These are phyloP conservation scores for Patella ulyssiponensis DNA, from an alignment of 2,888 invertebrate species.

Conservation along the genomic window DNA sequence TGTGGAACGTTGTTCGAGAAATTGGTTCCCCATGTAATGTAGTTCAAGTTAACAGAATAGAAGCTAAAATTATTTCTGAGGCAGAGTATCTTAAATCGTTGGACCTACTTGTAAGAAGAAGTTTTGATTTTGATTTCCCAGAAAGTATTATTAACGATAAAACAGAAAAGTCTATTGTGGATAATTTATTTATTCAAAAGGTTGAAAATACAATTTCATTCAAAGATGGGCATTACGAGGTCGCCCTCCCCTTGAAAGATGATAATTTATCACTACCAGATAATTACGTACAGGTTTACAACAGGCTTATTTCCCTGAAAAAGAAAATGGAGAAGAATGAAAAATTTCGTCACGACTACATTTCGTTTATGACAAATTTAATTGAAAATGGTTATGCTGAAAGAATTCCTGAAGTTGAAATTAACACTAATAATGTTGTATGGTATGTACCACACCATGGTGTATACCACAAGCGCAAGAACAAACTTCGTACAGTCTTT, in stretches of 20 bases:
- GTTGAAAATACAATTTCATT: not conserved
- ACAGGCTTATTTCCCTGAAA: slow-evolving; percentile 19
- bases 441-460: slow-evolving; percentile 47
- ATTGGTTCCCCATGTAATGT: too few species aligned
- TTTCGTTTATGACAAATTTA: slow-evolving; percentile 18
- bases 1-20: slow-evolving; percentile 2
- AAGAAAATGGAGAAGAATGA: slow-evolving; percentile 16
- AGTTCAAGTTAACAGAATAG: not conserved
- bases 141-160: slow-evolving; percentile 1
- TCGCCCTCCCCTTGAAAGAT: not conserved
- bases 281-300: not conserved
- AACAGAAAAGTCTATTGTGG: not conserved
- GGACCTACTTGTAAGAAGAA: not conserved
- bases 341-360: slow-evolving; percentile 18
- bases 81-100: slow-evolving; percentile 1
- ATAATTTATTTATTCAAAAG: not conserved
- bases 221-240: not conserved
- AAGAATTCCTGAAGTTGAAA: not conserved
- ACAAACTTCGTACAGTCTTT: slow-evolving; percentile 40
- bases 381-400: slow-evolving; percentile 31
- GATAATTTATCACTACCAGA: not conserved
- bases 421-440: not conserved
- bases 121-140: not conserved
- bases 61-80: not conserved
- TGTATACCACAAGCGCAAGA: slow-evolving; percentile 34